Conservation (phyloP, 2,888 invertebrate species). For the Harpagoxenus sublaevis region DNA sequence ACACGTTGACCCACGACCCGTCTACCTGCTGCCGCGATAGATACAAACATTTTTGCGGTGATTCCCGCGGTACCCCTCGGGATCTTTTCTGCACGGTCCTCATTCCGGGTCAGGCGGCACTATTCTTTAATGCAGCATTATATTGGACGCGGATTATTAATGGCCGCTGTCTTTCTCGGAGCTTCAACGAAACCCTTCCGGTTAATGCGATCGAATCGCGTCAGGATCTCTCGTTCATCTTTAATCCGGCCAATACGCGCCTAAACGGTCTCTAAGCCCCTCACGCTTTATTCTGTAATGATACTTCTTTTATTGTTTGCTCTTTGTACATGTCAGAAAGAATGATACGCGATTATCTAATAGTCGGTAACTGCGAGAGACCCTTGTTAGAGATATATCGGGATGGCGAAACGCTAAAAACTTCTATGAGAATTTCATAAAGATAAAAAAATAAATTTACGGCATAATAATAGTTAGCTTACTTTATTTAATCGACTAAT, state of each 20-base stretch:
- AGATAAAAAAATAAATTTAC: neutral
- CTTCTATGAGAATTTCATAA: constrained; percentile 11
- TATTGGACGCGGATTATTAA: constrained; percentile 81
- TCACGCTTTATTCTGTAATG: constrained; percentile 61
- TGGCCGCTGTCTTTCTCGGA: constrained; percentile 72
- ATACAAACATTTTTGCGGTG: constrained; percentile 75
- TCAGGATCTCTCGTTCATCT: constrained; percentile 35
- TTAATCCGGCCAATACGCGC: constrained; percentile 68
- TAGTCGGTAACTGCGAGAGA: constrained; percentile 33
- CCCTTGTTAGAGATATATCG: neutral
- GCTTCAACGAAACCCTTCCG: constrained; percentile 64
- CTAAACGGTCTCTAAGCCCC: constrained; percentile 58
- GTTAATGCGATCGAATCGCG: constrained; percentile 61
- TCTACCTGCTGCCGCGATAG: constrained; percentile 77
- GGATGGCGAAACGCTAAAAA: neutral
- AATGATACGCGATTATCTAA: constrained; percentile 52
- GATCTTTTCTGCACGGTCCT: constrained; percentile 69
- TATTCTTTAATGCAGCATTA: constrained; percentile 82
- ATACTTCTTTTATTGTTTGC: constrained; percentile 57
- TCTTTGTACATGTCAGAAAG: constrained; percentile 52
- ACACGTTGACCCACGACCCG: constrained; percentile 73
- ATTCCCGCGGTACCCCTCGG: constrained; percentile 70
- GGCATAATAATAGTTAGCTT: neutral
- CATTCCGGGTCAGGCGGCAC: constrained; percentile 58
- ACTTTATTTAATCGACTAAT: neutral